Percentiles rank a stretch among this genome's conserved stretches.
Conservation (phyloP, 2,797 vertebrate genomes). For the Acrocephalus scirpaceus region DNA sequence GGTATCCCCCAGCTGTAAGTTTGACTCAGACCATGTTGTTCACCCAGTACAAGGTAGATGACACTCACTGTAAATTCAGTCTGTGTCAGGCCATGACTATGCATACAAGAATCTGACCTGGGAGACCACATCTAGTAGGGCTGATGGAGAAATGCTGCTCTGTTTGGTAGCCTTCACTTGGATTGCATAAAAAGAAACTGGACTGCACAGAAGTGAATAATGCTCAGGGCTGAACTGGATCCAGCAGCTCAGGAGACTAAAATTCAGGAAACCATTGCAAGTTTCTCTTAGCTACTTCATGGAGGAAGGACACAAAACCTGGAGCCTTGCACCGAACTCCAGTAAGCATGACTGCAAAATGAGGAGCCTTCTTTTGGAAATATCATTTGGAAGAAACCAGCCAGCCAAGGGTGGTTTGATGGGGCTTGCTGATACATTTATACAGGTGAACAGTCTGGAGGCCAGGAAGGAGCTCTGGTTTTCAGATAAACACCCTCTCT, state of each 20-base stretch:
- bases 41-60: neutral
- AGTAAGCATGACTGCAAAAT: neutral
- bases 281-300: neutral
- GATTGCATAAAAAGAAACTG: neutral
- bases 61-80: accelerated
- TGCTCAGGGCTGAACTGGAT: neutral
- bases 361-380: neutral
- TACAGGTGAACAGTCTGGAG: neutral
- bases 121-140: neutral
- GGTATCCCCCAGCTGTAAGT: accelerated
- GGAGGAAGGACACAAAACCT: neutral
- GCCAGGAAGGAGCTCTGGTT: neutral
- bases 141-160: neutral
- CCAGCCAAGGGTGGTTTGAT: neutral
- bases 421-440: neutral
- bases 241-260: neutral
- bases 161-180: neutral
- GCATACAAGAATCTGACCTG: neutral
- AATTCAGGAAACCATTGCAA: neutral
- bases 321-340: neutral
- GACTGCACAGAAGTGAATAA: neutral
- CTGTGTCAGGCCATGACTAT: neutral
- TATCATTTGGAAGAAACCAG: neutral
- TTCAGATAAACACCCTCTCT: neutral
- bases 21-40: neutral